Conservation (phyloP, 2,888 invertebrate genomes). For the Macroteleia sp. region DNA sequence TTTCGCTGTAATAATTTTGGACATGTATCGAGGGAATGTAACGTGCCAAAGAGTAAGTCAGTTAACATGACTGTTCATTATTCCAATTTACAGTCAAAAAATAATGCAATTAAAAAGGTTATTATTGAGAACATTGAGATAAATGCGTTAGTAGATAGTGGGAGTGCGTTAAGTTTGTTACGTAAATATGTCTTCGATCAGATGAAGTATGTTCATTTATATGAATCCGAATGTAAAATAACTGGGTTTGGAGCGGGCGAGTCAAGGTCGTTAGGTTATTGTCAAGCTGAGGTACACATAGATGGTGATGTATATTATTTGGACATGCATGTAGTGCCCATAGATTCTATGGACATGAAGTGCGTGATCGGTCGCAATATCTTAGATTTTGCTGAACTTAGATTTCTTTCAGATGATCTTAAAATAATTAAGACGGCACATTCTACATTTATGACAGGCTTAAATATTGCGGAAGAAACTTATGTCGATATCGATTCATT, state of each 20-base stretch:
- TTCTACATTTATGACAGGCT: background rate
- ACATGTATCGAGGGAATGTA: background rate
- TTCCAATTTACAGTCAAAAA: background rate
- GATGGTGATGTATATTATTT: conserved; percentile 1
- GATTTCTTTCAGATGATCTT: background rate
- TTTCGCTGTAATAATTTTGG: background rate
- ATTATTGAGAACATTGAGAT: background rate
- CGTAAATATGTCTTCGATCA: conserved; percentile 4
- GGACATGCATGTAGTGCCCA: background rate
- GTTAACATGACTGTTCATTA: no score
- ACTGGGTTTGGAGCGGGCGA: conserved; percentile 9
- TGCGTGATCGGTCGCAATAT: conserved; percentile 4
- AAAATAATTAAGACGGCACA: background rate
- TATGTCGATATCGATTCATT: background rate
- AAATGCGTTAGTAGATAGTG: conserved; percentile 8
- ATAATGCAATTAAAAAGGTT: conserved; percentile 5
- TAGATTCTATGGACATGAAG: background rate
- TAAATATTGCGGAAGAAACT: background rate
- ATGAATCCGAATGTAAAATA: background rate
- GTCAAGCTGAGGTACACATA: conserved; percentile 1
- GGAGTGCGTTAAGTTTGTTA: conserved; percentile 1
- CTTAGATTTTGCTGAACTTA: conserved; percentile 10
- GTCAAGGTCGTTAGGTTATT: background rate
- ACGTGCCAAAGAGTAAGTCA: background rate
- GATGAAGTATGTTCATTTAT: background rate